These are phyloP conservation scores for Horisme vitalbata DNA, from an alignment of 2,888 invertebrate species.

Conservation along the genomic window DNA sequence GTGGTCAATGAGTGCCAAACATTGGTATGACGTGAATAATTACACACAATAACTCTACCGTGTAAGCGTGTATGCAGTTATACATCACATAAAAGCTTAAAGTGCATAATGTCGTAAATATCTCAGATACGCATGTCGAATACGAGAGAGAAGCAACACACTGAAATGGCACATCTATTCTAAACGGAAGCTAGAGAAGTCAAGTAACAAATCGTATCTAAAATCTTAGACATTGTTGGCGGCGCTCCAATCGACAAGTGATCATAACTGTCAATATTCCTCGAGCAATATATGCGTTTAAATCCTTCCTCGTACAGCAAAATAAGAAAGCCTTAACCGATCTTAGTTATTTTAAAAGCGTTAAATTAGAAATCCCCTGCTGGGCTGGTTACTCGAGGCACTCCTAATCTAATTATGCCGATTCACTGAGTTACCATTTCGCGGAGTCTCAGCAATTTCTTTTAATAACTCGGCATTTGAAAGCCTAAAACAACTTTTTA, in stretches of 20 bases:
- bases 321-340: slow-evolving; percentile 44
- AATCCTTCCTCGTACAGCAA: slow-evolving; percentile 46
- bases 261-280: slow-evolving; percentile 83
- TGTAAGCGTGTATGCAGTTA: slow-evolving; percentile 38
- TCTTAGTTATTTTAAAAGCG: slow-evolving; percentile 31
- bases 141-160: slow-evolving; percentile 64
- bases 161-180: slow-evolving; percentile 75
- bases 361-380: slow-evolving; percentile 42
- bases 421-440: slow-evolving; percentile 69
- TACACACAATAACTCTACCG: slow-evolving; percentile 35
- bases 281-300: slow-evolving; percentile 71
- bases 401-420: slow-evolving; percentile 72
- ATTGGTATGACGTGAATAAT: slow-evolving; percentile 35
- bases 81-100: slow-evolving; percentile 51
- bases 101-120: slow-evolving; percentile 69
- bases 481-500: slow-evolving; percentile 75
- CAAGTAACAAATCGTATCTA: slow-evolving; percentile 76
- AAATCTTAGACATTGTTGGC: slow-evolving; percentile 77
- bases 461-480: slow-evolving; percentile 73
- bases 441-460: slow-evolving; percentile 66
- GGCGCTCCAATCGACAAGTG: slow-evolving; percentile 75
- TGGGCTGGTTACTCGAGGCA: slow-evolving; percentile 49
- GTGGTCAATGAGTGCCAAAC: slow-evolving; percentile 20
- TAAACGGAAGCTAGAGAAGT: slow-evolving; percentile 74
- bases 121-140: slow-evolving; percentile 65